phyloP scores from a whole-genome alignment of 1,140 invertebrate species.

The Latrodectus geometricus region DNA sequence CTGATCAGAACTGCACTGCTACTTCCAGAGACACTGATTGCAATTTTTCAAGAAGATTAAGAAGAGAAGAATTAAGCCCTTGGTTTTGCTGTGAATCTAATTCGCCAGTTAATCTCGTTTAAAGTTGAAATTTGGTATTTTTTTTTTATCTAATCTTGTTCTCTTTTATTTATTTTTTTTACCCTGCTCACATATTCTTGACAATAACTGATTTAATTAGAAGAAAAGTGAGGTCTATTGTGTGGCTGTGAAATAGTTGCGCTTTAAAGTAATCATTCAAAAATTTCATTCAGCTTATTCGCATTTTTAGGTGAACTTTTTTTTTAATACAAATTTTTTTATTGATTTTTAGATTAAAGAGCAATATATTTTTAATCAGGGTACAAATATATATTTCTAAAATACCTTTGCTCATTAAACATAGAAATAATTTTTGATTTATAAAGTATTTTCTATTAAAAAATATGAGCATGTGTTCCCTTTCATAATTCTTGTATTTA shows the following conservation, averaged over 20 bases:
- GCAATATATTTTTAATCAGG: too few species aligned
- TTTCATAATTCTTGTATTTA: too few species aligned
- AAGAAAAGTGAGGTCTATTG: constrained; percentile 31
- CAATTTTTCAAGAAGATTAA: constrained; percentile 56
- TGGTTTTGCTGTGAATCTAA: constrained; percentile 55
- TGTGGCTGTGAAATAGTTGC: constrained; percentile 21
- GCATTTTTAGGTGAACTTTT: not conserved
- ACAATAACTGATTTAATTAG: constrained; percentile 52
- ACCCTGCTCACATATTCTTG: constrained; percentile 22
- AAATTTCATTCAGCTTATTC: constrained; percentile 41
- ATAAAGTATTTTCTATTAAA: too few species aligned
- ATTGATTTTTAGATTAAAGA: too few species aligned
- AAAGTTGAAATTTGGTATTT: constrained; percentile 57
- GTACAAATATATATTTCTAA: too few species aligned
- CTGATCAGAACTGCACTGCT: constrained; percentile 27
- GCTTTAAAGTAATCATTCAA: constrained; percentile 51
- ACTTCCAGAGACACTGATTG: constrained; percentile 51
- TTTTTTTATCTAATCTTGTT: constrained; percentile 32
- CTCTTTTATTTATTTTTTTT: constrained; percentile 22
- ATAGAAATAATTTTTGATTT: too few species aligned
- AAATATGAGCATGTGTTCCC: too few species aligned
- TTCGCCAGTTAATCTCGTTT: constrained; percentile 60
- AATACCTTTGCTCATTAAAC: too few species aligned
- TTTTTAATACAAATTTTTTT: too few species aligned
- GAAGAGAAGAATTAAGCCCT: constrained; percentile 52